Evolutionary conservation across 2,113 vertebrate genomes (phyloP).

Genomic region (Corythoichthys haematopterus): DNA sequence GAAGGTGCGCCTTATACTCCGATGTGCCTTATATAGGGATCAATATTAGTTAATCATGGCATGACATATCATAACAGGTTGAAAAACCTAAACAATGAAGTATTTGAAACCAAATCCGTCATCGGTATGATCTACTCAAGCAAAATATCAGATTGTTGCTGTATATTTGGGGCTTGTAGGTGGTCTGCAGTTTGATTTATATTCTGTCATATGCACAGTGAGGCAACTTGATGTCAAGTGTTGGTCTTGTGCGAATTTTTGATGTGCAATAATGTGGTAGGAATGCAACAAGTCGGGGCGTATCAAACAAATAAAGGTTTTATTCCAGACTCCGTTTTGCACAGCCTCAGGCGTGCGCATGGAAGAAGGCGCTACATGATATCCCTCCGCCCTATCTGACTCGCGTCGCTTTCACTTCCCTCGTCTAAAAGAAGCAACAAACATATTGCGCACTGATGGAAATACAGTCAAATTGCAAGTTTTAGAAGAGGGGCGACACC

Average conservation of each 20-base stretch:
- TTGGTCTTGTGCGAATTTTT: slow-evolving; percentile 24
- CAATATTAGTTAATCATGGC: too few species aligned
- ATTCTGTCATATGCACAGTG: neutral
- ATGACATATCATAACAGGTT: too few species aligned
- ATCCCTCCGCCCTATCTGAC: slow-evolving; percentile 50
- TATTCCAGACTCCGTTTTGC: slow-evolving; percentile 45
- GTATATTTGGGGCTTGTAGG: too few species aligned
- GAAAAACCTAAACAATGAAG: too few species aligned
- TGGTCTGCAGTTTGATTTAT: neutral
- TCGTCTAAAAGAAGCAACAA: neutral
- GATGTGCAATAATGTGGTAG: slow-evolving; percentile 41
- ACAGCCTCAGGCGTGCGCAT: slow-evolving; percentile 37
- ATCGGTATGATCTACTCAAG: too few species aligned
- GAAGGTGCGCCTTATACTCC: too few species aligned
- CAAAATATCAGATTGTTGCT: too few species aligned
- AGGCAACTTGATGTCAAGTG: neutral
- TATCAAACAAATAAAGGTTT: slow-evolving; percentile 45
- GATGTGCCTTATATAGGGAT: too few species aligned
- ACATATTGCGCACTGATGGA: fast-evolving
- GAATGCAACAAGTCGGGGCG: slow-evolving; percentile 51
- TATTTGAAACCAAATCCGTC: too few species aligned
- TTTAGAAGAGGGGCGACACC: neutral
- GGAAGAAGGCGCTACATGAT: slow-evolving; percentile 5
- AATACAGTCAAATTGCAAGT: fast-evolving
- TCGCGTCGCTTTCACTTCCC: neutral